Evolutionary conservation across 2,113 vertebrate genomes (phyloP), one percentile per base, ranked within the genome.

Genomic region (Cromileptes altivelis): DNA sequence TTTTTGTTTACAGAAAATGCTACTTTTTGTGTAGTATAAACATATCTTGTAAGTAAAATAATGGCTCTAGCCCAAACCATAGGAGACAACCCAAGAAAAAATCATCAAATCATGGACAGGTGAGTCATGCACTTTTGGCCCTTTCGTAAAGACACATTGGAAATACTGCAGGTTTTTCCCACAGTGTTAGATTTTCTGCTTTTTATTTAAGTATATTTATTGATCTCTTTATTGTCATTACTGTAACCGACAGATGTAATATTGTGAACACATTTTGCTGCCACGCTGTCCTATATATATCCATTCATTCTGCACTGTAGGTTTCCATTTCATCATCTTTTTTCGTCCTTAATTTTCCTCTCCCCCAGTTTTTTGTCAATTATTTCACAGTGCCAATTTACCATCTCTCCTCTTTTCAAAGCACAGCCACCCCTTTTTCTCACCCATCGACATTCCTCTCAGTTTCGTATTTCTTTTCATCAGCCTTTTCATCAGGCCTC

Each of bases 401-500:
- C 1, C 19, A 0, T 61, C 7, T 75, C 56, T 63, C 23, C 23
- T 33, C 62, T 81, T 73, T 70, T 86, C 61, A 68, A 58, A 88
- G 33, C 62, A 65, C 55, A 78, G 12, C 25, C 79, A 62, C 3
- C 37, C 63, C 58, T 11, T 56, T 33, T 18, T 55, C 70, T 68
- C 55, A 56, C 69, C 56, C 73, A 27, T 62, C 17, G 33, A 14
- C 76, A 67, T 56, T 65, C 1, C 52, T 67, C 69, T 60, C 50
- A 15, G 45, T 86, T 84, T 73, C 73, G 55, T 55, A 45, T 80
- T 80, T 80, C 55, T 82, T 84, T 80, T 49, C 57, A 82, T 74
- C 47, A 70, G 47, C 76, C 21, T 52, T 69, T 83, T 76, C 62
- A 79, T 77, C 42, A 75, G 52, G 5, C 76, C 57, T 76, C 57